Base-by-base conservation (phyloP, 2,888 invertebrate species). In the Oligia strigilis region DNA sequence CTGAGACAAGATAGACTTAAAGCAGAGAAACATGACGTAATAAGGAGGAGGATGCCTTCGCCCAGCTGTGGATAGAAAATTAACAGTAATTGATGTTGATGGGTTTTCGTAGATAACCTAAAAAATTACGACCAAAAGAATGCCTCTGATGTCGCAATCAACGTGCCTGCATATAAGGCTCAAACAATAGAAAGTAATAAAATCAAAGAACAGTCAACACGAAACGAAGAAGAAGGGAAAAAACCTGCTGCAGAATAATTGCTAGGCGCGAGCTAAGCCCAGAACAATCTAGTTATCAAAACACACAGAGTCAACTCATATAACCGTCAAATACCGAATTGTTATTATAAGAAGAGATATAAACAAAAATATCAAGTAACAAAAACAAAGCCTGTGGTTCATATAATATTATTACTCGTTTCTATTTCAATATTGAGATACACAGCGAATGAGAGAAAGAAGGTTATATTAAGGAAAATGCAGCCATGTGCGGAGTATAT, bases 391-490 rank as follows among this genome's bases (percentile, higher is more conserved):
- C 23, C 19, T 52, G 52, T n/a, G 64, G 40, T 69, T 84, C 58
- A 46, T 70, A 73, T 71, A 74, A 84, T 80, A 84, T 66, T 80
- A 84, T 66, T 58, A 74, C 36, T 70, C 40, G 71, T 49, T 52
- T 64, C 40, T 80, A 71, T 83, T 85, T 83, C 62, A 80, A 69
- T 75, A 83, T 75, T 67, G 62, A 49, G 70, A 60, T 55, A 71
- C 75, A 76, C 55, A 29, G 29, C 8, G 71, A 60, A 83, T 52
- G 17, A 52, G n/a, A 70, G 43, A 55, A 80, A 52, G 5, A 71
- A 71, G 81, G 23, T 78, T 84, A 40, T 69, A 67, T 64, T 85
- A 81, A 81, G 85, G 75, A 85, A 84, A 83, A 83, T 64, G 85
- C 83, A 83, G 67, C 49, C 70, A 62, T 62, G 29, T 72, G 46